Evolutionary conservation across 2,113 vertebrate genomes (phyloP).

Genomic region (Panthera leo): DNA sequence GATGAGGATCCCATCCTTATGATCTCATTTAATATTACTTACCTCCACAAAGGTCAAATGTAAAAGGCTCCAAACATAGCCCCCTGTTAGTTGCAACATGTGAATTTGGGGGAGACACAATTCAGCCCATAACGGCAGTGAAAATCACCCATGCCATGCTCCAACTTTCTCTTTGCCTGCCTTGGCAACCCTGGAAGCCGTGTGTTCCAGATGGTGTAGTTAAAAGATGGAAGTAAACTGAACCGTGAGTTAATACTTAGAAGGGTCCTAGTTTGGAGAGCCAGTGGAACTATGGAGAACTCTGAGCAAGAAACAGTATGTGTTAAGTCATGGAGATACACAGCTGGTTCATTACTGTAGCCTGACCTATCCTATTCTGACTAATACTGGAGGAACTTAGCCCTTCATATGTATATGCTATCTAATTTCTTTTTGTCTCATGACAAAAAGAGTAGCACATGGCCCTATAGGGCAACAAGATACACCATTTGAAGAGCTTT

Average conservation of each 20-base stretch:
- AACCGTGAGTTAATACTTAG: background rate
- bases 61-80: background rate
- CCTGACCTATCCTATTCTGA: background rate
- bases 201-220: background rate
- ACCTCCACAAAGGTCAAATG: background rate
- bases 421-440: background rate
- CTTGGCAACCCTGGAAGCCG: background rate
- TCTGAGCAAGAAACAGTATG: background rate
- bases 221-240: background rate
- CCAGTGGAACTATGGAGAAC: background rate
- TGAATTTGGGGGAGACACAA: background rate
- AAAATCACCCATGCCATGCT: background rate
- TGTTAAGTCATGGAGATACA: background rate
- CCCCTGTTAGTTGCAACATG: background rate
- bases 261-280: background rate
- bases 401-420: background rate
- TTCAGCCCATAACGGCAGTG: background rate
- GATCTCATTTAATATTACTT: background rate
- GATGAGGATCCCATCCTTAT: background rate
- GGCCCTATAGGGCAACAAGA: background rate
- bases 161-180: background rate
- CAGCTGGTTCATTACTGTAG: background rate
- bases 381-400: background rate
- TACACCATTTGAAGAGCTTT: background rate
- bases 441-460: no score